Base-by-base conservation (phyloP, 92 coral and sea anemone genomes). In the Phenganax marumi region DNA sequence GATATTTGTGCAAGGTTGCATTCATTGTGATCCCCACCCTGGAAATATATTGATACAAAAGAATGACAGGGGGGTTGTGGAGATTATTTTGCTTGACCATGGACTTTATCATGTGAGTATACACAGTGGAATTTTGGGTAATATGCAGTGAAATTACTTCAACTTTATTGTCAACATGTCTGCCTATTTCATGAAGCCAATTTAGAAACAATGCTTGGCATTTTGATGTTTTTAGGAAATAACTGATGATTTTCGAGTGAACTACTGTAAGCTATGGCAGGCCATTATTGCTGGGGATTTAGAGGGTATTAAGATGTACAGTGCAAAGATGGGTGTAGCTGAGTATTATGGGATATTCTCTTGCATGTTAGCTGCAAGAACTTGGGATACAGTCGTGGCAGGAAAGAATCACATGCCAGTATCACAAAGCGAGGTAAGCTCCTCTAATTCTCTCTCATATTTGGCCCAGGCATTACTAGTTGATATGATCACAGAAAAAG, bases 1-100 rank as follows among this genome's bases (percentile, higher is more conserved):
- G 99, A 96, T 96, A 71, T 96, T 96, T 83, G 96, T 91, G 12
- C 93, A 94, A 72, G 99, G 99, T 24, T 96, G 90, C 65, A 91
- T 96, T 16, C 99, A 96, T 83, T 96, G 99, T 58, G 99, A 96
- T 73, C 99, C 99, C 5, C 99, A 96, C 39, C 99, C 99, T 46
- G 99, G 99, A 25, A 96, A 96, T 78, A 90, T 96, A 56, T 90
- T 92, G 12, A 93, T 96, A 12, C 86, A 92, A 43, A 89, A 86
- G 62, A 84, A 86, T 70, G 81, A 62, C 63, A 80, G 84, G 11
- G 80, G 78, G 56, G 85, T 70, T 80, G 99, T 96, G 69, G 99
- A 96, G 80, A 91, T 96, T 39, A 97, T 96, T 50, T 75, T 96
- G 81, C 79, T 96, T 51, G 99, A 96, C 74, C 99, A 96, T 83